Base-by-base conservation (phyloP, 1,140 invertebrate species). In the Venustaconcha ellipsiformis region DNA sequence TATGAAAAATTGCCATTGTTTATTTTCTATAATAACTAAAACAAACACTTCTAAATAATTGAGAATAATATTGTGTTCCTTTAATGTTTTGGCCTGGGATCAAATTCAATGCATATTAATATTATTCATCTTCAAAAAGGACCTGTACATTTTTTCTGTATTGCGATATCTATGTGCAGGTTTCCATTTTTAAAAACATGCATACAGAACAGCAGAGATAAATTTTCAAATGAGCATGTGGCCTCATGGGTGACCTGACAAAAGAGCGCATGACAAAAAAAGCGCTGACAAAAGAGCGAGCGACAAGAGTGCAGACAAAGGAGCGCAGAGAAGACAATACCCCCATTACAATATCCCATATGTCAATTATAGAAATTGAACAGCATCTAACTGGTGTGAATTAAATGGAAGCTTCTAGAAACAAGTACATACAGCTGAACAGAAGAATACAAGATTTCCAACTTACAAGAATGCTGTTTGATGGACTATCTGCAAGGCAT, bases 161-260 rank as follows among this genome's bases (percentile, higher is more conserved):
- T 78, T 79, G 78, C 13, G 79, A 63, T 72, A 71, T 70, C 63
- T 71, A 58, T 57, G 78, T 82, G 59, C 80, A 82, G 56, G 80
- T 80, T 62, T 76, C 64, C 67, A 77, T 72, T 8, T 64, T 57
- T 60, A 1, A 66, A 60, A 56, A 14, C 58, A 58, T 14, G 62
- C 80, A 75, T 72, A 77, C 64, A 82, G 26, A 14, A 72, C 57
- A 59, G 57, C 56, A 57, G 72, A 72, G 30, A 78, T 57, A 78
- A 76, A 68, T 72, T 80, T 78, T 67, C 79, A 23, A 80, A 56
- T 78, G 79, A 14, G 72, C 79, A 66, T 56, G 30, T 14, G 76
- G 79, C n/a, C 79, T 23, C 23, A 23, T 23, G 23, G 23, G 23
- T 23, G 23, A 23, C 23, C 23, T 1, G 23, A 23, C 23, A 23